Evolutionary conservation across 2,113 vertebrate species (phyloP).

Genomic region (Cephalopterus ornatus): DNA sequence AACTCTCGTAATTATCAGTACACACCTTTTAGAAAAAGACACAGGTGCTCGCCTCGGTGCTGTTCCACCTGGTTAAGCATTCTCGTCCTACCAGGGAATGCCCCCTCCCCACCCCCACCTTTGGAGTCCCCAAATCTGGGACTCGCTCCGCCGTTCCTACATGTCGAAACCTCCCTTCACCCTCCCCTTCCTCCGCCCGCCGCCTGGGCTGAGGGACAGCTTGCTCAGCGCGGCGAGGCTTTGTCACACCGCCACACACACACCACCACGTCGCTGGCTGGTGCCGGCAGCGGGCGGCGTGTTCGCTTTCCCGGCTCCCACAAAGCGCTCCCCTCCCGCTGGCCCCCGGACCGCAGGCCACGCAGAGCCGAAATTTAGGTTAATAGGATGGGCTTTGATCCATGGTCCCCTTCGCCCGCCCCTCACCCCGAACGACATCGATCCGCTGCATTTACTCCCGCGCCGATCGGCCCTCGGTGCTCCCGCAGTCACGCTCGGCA

Average conservation of each 20-base stretch:
- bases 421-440: constrained; percentile 38
- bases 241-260: constrained; percentile 71
- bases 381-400: constrained; percentile 54
- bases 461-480: not conserved
- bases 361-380: constrained; percentile 47
- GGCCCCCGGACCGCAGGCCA: not conserved
- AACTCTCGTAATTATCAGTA: constrained; percentile 70
- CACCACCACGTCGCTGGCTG: constrained; percentile 35
- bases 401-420: constrained; percentile 48
- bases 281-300: not conserved
- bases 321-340: not conserved
- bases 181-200: constrained; percentile 36
- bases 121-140: constrained; percentile 15
- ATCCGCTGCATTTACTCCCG: constrained; percentile 31
- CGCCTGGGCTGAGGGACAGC: constrained; percentile 58
- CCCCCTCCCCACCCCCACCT: not conserved
- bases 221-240: constrained; percentile 66
- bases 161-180: not conserved
- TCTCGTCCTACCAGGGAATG: constrained; percentile 43
- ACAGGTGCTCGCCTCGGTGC: constrained; percentile 69
- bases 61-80: constrained; percentile 63
- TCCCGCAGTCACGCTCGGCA: not conserved
- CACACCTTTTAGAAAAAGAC: constrained; percentile 51
- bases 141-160: not conserved
- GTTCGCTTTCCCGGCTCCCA: not conserved